Percentiles rank a stretch among this genome's conserved stretches.
Conservation (phyloP, 2,888 invertebrate species). For the Philhelius pedissequus region DNA sequence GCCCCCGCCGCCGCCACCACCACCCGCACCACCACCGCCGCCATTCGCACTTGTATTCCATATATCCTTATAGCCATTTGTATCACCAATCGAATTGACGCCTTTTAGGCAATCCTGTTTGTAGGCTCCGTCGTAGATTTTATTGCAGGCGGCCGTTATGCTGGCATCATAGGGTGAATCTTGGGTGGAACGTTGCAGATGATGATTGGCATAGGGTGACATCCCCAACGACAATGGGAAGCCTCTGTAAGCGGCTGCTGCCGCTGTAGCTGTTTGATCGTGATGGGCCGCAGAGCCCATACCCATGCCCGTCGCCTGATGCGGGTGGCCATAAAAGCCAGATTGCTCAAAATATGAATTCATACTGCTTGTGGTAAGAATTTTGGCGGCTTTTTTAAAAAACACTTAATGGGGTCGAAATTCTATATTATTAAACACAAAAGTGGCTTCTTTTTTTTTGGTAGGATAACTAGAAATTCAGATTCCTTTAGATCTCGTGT, state of each 20-base stretch:
- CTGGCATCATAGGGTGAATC: conserved; percentile 95
- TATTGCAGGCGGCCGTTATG: conserved; percentile 90
- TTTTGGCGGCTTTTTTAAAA: conserved; percentile 76
- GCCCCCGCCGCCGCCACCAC: conserved; percentile 81
- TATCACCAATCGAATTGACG: conserved; percentile 80
- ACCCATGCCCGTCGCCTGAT: conserved; percentile 86
- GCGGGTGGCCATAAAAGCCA: conserved; percentile 96
- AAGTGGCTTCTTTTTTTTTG: neutral
- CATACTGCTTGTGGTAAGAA: conserved; percentile 82
- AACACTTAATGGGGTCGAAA: conserved; percentile 22
- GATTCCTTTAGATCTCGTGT: neutral
- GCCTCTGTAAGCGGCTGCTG: conserved; percentile 87
- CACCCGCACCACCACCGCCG: conserved; percentile 81
- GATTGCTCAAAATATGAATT: conserved; percentile 98
- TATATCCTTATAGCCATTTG: conserved; percentile 82
- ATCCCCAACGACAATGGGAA: conserved; percentile 92
- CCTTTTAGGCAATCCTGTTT: conserved; percentile 89
- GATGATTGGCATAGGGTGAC: conserved; percentile 92
- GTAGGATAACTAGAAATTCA: neutral
- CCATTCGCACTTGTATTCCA: conserved; percentile 80
- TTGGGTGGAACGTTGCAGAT: conserved; percentile 88
- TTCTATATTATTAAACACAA: neutral
- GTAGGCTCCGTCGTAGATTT: conserved; percentile 80
- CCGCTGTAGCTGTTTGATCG: conserved; percentile 84
- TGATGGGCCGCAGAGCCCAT: conserved; percentile 85